Evolutionary conservation across 2,888 invertebrate species (phyloP).

Genomic region (Plemyria rubiginata): DNA sequence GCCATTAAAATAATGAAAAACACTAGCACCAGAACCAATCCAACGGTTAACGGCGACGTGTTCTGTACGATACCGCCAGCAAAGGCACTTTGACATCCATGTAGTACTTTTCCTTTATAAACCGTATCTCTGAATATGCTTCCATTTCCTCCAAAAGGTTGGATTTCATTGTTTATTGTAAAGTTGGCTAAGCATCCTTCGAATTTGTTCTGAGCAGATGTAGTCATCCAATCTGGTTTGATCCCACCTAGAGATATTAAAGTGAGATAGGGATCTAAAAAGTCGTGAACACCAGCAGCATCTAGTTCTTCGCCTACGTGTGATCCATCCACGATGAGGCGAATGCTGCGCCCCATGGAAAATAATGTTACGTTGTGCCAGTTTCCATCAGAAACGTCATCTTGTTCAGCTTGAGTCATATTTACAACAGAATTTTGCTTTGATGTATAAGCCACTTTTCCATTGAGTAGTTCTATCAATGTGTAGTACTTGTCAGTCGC

Average conservation of each 20-base stretch:
- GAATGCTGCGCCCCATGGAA: constrained; percentile 88
- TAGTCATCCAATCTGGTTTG: constrained; percentile 85
- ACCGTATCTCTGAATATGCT: constrained; percentile 90
- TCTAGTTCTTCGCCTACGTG: constrained; percentile 94
- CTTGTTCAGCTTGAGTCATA: constrained; percentile 89
- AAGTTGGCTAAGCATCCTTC: constrained; percentile 96
- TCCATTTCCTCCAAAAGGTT: constrained; percentile 95
- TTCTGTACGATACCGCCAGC: constrained; percentile 91
- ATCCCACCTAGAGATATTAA: constrained; percentile 92
- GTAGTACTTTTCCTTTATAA: constrained; percentile 89
- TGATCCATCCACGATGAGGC: constrained; percentile 88
- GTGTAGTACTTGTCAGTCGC: constrained; percentile 95
- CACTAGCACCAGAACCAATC: constrained; percentile 96
- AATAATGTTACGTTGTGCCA: constrained; percentile 95
- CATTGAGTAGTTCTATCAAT: constrained; percentile 90
- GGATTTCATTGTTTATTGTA: constrained; percentile 94
- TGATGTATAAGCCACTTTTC: constrained; percentile 92
- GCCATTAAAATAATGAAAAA: constrained; percentile 96
- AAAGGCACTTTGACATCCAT: constrained; percentile 90
- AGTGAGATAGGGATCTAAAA: constrained; percentile 95
- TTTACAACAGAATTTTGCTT: constrained; percentile 91
- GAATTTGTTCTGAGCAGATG: constrained; percentile 86
- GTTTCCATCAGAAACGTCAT: constrained; percentile 89
- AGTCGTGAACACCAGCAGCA: constrained; percentile 94
- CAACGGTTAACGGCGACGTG: constrained; percentile 95